Conservation (phyloP, 2,797 vertebrate species). For the Florisuga fusca region DNA sequence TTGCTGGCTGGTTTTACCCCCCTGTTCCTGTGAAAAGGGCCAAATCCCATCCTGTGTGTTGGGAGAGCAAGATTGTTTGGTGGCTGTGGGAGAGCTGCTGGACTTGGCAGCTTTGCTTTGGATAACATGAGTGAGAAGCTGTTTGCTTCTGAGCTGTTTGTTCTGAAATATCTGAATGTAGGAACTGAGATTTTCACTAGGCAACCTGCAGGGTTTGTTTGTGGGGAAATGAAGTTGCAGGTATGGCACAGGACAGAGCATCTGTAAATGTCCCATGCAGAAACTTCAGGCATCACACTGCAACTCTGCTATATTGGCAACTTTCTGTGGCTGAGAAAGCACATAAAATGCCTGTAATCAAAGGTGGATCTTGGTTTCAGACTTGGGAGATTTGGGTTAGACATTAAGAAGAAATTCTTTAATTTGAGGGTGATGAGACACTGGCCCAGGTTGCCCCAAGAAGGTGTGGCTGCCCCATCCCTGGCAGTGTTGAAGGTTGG, state of each 20-base stretch:
- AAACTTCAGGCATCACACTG: neutral
- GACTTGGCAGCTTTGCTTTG: rapidly evolving
- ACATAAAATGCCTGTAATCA: neutral
- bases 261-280: neutral
- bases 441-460: too few species aligned
- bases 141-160: rapidly evolving
- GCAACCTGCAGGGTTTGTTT: neutral
- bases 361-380: neutral
- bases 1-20: neutral
- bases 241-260: neutral
- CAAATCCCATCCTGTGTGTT: rapidly evolving
- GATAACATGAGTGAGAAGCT: rapidly evolving
- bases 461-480: too few species aligned
- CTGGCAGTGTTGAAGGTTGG: too few species aligned
- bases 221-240: neutral
- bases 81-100: neutral
- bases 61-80: neutral
- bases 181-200: neutral
- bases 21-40: neutral
- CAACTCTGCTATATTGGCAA: rapidly evolving
- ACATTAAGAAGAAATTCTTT: too few species aligned
- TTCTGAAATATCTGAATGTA: neutral
- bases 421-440: too few species aligned
- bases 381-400: too few species aligned
- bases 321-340: neutral